Base-by-base conservation (phyloP, 1,140 invertebrate genomes). In the Cecropterus lyciades region DNA sequence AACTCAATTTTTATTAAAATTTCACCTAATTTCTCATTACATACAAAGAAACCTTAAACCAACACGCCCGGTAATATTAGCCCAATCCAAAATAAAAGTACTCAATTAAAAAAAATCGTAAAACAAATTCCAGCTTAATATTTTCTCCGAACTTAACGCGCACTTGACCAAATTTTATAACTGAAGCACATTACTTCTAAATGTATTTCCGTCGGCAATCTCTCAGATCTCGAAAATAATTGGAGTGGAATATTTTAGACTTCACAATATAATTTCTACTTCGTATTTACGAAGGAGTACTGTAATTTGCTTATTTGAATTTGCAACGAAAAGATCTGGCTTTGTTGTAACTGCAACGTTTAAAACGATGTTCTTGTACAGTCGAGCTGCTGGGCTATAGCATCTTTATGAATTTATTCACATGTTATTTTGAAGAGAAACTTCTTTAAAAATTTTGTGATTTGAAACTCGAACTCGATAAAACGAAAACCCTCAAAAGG, bases 141-240 rank as follows among this genome's bases (percentile, higher is more conserved):
- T 55, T 40, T 55, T 55, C 52, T 55, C 33, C 15, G 42, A 55
- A 33, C 52, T 55, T 55, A 55, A 55, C 14, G 52, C 52, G 16
- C 52, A 55, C 52, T 42, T 55, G 52, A 55, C 52, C 52, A 55
- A 27, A 55, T 55, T 55, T 55, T 53, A 8, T 17, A 17, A 53
- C 30, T 53, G 30, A 53, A 53, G 30, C 30, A 53, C 30, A 17
- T 53, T 53, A 37, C 51, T 37, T 33, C 30, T 40, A 53, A 53
- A 40, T 53, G 13, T 53, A 53, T 53, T 53, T 37, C 51, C 52
- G 52, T 15, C 52, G 33, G 33, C 52, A n/a, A 30, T 55, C 33
- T 55, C 52, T 42, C 52, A 69, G 70, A 66, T 77, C 74, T 73
- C 59, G 63, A 82, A 77, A 75, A 80, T 84, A 82, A 87, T 86